Conservation (phyloP, 2,797 vertebrate species). For the Okamejei kenojei region DNA sequence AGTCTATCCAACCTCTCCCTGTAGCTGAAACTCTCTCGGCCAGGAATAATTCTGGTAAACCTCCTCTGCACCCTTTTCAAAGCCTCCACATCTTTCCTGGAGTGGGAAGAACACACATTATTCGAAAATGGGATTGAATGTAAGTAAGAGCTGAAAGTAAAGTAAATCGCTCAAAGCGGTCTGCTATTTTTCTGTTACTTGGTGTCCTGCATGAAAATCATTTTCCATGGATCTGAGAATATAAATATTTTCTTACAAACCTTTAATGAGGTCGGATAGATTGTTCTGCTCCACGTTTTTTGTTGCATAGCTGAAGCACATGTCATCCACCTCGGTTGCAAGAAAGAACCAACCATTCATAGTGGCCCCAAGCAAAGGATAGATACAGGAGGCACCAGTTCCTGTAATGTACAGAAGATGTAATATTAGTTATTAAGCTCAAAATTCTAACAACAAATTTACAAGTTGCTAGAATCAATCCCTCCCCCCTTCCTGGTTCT, state of each 20-base stretch:
- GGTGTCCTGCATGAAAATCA: background rate
- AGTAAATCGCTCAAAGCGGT: background rate
- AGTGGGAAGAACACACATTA: too few species aligned
- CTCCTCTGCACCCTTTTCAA: too few species aligned
- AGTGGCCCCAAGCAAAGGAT: conserved; percentile 89
- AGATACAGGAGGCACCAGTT: conserved; percentile 95
- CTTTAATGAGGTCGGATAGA: conserved; percentile 90
- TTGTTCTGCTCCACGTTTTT: conserved; percentile 95
- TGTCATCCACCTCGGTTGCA: conserved; percentile 95
- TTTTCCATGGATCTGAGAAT: background rate
- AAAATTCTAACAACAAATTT: background rate
- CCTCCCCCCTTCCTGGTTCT: too few species aligned
- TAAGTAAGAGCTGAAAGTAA: background rate
- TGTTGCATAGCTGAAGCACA: conserved; percentile 92
- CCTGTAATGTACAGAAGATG: conserved; percentile 56
- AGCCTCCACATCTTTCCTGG: too few species aligned
- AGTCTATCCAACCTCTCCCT: too few species aligned
- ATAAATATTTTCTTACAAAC: conserved; percentile 51
- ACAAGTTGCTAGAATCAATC: background rate
- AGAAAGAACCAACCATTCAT: conserved; percentile 98
- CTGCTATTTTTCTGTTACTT: background rate
- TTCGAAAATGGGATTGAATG: background rate
- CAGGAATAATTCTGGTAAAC: too few species aligned
- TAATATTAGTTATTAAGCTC: background rate
- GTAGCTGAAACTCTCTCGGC: too few species aligned